A percentile compares a stretch with the other conserved stretches of the same genome.
Evolutionary conservation across 2,113 vertebrate species (phyloP).

Genomic region (Oceanodroma tethys): DNA sequence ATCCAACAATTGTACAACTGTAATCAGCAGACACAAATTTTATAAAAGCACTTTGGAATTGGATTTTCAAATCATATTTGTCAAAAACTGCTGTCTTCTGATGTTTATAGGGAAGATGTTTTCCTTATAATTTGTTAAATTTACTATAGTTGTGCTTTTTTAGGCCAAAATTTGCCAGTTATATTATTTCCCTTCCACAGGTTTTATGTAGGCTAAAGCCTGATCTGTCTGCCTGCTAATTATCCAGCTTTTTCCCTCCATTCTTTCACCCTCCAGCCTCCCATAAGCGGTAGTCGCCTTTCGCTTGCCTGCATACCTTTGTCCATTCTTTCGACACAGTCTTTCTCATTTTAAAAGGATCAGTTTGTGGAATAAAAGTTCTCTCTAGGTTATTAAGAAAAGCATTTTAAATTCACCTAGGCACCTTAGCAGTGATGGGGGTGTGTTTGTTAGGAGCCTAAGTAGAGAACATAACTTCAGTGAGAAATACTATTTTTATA

Average conservation of each 20-base stretch:
- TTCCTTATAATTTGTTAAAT: neutral
- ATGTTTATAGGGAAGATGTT: neutral
- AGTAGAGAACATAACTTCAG: neutral
- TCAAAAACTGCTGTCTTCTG: neutral
- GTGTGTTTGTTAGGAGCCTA: neutral
- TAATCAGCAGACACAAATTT: neutral
- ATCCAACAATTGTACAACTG: neutral
- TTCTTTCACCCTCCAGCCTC: neutral
- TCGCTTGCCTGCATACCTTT: neutral
- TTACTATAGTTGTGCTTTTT: neutral
- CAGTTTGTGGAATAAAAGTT: neutral
- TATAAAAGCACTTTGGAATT: neutral
- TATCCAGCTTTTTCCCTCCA: neutral
- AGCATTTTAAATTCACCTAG: neutral
- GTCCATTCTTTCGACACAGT: neutral
- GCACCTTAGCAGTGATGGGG: neutral
- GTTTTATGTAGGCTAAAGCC: neutral
- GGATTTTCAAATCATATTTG: neutral
- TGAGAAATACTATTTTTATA: neutral
- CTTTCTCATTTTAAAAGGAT: neutral
- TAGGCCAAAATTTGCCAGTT: neutral
- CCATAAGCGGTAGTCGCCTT: neutral
- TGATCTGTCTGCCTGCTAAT: neutral
- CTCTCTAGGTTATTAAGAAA: neutral
- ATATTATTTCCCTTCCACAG: neutral